A percentile compares a stretch with the other conserved stretches of the same genome.
These are phyloP conservation scores for Pelochelys cantorii DNA, from an alignment of 2,797 vertebrate genomes.

Conservation along the genomic window DNA sequence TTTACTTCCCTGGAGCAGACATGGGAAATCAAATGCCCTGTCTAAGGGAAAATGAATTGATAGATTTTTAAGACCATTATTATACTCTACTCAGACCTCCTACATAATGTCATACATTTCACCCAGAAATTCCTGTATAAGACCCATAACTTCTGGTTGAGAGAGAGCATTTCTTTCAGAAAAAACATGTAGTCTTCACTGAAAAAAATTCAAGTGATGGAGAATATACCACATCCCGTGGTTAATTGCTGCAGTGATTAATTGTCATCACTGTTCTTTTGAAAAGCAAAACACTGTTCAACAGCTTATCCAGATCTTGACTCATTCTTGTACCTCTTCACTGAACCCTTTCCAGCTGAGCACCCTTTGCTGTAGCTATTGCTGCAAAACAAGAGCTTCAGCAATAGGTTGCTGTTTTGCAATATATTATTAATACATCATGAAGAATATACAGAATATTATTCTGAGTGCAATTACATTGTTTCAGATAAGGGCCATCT, in stretches of 20 bases:
- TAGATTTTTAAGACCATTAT: background rate
- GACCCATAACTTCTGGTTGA: background rate
- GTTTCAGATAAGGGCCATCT: background rate
- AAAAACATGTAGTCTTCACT: accelerated
- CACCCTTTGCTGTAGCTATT: background rate
- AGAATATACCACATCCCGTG: background rate
- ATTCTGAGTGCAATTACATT: accelerated
- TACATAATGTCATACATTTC: background rate
- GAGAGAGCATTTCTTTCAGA: background rate
- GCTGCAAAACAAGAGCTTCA: accelerated
- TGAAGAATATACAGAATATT: background rate
- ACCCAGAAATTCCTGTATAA: background rate
- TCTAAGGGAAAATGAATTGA: background rate
- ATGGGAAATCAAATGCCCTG: background rate
- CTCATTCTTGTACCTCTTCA: background rate
- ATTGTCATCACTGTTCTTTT: background rate
- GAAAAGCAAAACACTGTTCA: background rate
- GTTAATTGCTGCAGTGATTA: background rate
- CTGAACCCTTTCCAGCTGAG: background rate
- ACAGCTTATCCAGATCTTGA: background rate
- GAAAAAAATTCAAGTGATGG: background rate
- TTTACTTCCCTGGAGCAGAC: background rate
- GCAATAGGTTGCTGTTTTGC: background rate
- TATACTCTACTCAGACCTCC: background rate
- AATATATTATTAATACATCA: accelerated